Conservation (phyloP, 2,888 invertebrate species). For the Hypomecis atomaria region DNA sequence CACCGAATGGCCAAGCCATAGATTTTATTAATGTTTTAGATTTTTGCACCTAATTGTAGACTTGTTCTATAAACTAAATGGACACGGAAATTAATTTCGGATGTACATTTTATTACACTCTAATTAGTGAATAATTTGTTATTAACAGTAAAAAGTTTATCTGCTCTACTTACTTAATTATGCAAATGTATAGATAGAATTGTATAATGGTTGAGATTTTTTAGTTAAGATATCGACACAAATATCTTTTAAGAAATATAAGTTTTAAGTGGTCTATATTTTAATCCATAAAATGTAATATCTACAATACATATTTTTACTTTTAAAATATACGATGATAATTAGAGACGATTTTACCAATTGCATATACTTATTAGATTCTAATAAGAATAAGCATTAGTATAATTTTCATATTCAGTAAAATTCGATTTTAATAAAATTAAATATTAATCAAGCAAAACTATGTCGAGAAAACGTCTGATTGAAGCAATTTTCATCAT, state of each 20-base stretch:
- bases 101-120: slow-evolving; percentile 5
- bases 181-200: background rate
- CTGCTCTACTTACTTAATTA: background rate
- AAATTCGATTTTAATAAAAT: slow-evolving; percentile 44
- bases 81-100: slow-evolving; percentile 18
- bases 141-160: background rate
- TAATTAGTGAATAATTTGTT: slow-evolving; percentile 10
- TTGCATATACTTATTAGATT: slow-evolving; percentile 22
- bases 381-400: slow-evolving; percentile 43
- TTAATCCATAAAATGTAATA: background rate
- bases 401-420: slow-evolving; percentile 45
- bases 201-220: too few species aligned
- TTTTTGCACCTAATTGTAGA: background rate
- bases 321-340: too few species aligned
- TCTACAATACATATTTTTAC: slow-evolving; percentile 3
- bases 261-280: too few species aligned
- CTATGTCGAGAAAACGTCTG: slow-evolving; percentile 51
- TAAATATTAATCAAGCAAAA: slow-evolving; percentile 56
- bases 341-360: slow-evolving; percentile 23
- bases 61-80: slow-evolving; percentile 6
- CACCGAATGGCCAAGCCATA: background rate
- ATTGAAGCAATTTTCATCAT: slow-evolving; percentile 62
- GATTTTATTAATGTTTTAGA: slow-evolving; percentile 2
- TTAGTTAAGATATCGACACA: slow-evolving; percentile 15
- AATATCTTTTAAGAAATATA: background rate